Percentiles rank a stretch among this genome's conserved stretches.
These are phyloP conservation scores for Acomys russatus DNA, from an alignment of 2,797 vertebrate genomes.

Conservation along the genomic window DNA sequence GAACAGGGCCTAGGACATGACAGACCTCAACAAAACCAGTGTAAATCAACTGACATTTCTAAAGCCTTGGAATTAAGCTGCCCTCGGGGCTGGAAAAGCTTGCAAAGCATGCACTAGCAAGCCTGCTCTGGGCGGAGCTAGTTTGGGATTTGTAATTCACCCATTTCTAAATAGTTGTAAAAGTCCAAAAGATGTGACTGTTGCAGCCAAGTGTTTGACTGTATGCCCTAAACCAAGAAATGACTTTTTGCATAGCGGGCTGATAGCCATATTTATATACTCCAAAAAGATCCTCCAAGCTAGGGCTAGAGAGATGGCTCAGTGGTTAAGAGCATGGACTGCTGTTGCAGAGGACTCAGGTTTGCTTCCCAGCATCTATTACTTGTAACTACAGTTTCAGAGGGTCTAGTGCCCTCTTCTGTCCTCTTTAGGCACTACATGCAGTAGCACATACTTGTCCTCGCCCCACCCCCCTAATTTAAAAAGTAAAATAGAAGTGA, in stretches of 20 bases:
- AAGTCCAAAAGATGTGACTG: not conserved
- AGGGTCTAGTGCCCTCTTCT: not conserved
- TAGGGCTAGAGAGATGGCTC: not conserved
- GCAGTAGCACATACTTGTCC: not conserved
- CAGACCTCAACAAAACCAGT: not conserved
- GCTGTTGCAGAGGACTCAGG: not conserved
- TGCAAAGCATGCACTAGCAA: accelerated
- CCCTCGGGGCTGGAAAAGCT: not conserved
- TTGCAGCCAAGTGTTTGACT: not conserved
- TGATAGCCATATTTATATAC: not conserved
- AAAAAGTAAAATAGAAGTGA: not conserved
- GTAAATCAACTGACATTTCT: not conserved
- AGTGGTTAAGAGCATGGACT: not conserved
- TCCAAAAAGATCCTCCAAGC: not conserved
- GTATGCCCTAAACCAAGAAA: not conserved
- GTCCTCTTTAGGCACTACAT: not conserved
- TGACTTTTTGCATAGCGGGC: not conserved
- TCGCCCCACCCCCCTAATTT: not conserved
- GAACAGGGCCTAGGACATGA: not conserved
- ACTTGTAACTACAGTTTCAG: not conserved
- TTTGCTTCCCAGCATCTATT: not conserved
- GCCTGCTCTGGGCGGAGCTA: not conserved
- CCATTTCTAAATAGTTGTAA: not conserved
- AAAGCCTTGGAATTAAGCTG: not conserved
- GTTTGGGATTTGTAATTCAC: not conserved